These are phyloP conservation scores for Smutsia temminckii DNA, from an alignment of 2,797 vertebrate genomes.

Conservation along the genomic window DNA sequence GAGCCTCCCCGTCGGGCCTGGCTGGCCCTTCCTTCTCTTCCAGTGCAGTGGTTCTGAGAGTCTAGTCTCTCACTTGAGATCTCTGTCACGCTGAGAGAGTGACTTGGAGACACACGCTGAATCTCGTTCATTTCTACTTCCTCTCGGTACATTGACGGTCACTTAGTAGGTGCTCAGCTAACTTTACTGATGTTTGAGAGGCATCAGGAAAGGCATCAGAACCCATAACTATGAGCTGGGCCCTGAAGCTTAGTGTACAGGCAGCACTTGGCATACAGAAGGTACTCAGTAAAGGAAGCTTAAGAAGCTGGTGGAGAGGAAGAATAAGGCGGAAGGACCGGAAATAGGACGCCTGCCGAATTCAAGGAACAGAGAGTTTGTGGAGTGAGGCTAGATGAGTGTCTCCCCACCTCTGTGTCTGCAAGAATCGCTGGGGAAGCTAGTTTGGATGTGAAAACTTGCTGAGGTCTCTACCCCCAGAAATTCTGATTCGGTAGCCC, in stretches of 20 bases:
- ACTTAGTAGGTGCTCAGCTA: background rate
- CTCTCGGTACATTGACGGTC: background rate
- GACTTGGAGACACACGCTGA: background rate
- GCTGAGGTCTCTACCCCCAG: background rate
- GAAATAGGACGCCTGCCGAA: background rate
- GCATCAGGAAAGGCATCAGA: background rate
- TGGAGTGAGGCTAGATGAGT: background rate
- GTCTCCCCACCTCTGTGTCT: background rate
- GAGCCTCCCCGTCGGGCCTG: background rate
- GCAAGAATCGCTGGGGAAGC: background rate
- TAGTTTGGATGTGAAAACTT: background rate
- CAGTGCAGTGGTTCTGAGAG: background rate
- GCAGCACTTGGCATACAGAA: background rate
- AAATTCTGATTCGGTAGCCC: background rate
- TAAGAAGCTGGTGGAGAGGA: background rate
- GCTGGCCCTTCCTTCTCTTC: background rate
- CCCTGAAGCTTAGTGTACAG: background rate
- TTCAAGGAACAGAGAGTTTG: background rate
- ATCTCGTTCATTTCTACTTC: background rate
- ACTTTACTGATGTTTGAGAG: background rate
- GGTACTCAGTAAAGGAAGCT: background rate
- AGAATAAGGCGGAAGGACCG: background rate
- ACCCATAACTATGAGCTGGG: background rate
- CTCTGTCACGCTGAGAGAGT: background rate
- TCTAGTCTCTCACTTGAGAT: background rate